Base-by-base conservation (phyloP, 1,140 invertebrate genomes). In the Steinernema khuongi region DNA sequence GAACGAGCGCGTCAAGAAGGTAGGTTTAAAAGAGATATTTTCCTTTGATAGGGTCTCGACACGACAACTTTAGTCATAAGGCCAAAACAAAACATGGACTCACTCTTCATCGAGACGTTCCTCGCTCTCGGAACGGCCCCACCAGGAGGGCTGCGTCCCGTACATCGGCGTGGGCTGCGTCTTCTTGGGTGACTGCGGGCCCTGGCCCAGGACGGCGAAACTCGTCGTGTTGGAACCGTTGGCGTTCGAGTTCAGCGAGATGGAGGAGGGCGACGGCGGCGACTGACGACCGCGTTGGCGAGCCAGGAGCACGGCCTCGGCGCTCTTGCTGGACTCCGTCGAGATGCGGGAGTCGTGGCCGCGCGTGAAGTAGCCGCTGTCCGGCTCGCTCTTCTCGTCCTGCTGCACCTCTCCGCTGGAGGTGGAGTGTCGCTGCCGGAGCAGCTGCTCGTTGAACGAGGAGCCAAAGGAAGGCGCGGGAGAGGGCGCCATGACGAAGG, bases 31-130 rank as follows among this genome's bases (percentile, higher is more conserved):
- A 41, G 7, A 11, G n/a, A 41, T n/a, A 41, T 41, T 41, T 41
- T 22, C 26, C 4, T n/a, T 60, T 60, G 50, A 14, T 7, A 60
- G 22, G 50, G 50, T 41, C n/a, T 41, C n/a, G 7, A 41, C 7
- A 41, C n/a, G 36, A n/a, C 36, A 41, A 41, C 36, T 41, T 11
- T n/a, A 11, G 7, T 41, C n/a, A 41, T n/a, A 7, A 41, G n/a
- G 7, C n/a, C 36, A 11, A 41, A 7, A n/a, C 36, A 41, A 41
- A 60, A 60, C n/a, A n/a, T n/a, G n/a, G n/a, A n/a, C 50, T 60
- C 50, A 60, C 50, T 60, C 50, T 60, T 60, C 11, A 60, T 60
- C 50, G 50, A 60, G 7, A 7, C 50, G 50, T 60, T 60, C 50
- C 50, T 60, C 50, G 22, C 50, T 60, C 22, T 60, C 50, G 14